Conservation (phyloP, 2,113 vertebrate species). For the Glaucomys volans region DNA sequence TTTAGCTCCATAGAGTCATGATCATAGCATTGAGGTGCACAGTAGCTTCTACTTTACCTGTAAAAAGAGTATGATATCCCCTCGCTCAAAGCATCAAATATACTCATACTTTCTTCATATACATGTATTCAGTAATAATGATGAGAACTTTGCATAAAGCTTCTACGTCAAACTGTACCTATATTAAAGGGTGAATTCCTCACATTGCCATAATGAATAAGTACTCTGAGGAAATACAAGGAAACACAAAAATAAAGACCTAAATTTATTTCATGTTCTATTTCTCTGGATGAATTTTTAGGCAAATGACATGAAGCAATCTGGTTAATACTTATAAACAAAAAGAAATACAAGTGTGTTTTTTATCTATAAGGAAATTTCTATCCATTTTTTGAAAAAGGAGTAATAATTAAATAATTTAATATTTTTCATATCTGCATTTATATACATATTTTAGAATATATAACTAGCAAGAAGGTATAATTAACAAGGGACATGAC, state of each 20-base stretch:
- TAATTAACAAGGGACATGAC: background rate
- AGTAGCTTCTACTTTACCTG: conserved; percentile 53
- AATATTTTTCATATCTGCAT: background rate
- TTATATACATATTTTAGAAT: background rate
- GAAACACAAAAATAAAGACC: conserved; percentile 41
- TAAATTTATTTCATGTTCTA: background rate
- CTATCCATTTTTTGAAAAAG: background rate
- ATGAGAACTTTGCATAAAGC: background rate
- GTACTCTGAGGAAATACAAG: background rate
- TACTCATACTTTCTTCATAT: conserved; percentile 29
- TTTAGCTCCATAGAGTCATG: background rate
- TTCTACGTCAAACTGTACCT: background rate
- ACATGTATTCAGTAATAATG: conserved; percentile 54
- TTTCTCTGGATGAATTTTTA: background rate
- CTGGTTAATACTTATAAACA: background rate
- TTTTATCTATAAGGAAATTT: conserved; percentile 16
- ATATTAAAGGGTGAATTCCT: conserved; percentile 41
- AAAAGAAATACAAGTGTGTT: background rate
- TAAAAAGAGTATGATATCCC: background rate
- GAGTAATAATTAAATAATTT: background rate
- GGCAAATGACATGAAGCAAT: background rate
- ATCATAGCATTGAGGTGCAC: background rate
- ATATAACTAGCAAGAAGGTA: background rate
- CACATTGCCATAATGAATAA: background rate
- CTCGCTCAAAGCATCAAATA: background rate